Conservation (phyloP, 2,113 vertebrate genomes). For the Lagopus muta region DNA sequence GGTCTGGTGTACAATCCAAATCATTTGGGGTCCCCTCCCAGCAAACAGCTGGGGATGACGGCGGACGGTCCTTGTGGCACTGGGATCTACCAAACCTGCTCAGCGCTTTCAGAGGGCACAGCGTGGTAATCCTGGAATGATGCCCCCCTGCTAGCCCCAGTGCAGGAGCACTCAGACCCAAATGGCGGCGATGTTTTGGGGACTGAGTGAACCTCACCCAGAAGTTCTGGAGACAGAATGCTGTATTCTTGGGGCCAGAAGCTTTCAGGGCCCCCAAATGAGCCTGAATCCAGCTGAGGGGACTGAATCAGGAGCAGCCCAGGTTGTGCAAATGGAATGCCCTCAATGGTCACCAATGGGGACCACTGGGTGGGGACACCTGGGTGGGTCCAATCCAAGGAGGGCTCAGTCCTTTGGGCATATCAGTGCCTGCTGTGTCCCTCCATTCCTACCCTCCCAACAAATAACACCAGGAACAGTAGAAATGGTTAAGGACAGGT, state of each 20-base stretch:
- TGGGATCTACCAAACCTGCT: not conserved
- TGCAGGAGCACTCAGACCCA: not conserved
- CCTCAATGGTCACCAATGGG: rapidly evolving
- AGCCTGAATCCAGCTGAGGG: no score
- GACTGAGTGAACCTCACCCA: not conserved
- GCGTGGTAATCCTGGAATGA: not conserved
- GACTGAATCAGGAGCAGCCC: not conserved
- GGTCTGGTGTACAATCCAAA: not conserved
- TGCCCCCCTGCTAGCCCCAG: not conserved
- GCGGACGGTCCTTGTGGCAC: not conserved
- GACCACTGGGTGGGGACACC: not conserved
- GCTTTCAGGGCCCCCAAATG: not conserved
- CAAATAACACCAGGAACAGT: not conserved
- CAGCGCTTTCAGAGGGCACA: not conserved
- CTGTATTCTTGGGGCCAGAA: no score
- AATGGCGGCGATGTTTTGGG: not conserved
- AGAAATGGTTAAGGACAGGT: slow-evolving; percentile 35
- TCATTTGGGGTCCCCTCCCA: not conserved
- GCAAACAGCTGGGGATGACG: rapidly evolving
- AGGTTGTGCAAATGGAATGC: not conserved
- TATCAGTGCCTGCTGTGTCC: rapidly evolving
- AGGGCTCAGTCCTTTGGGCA: not conserved
- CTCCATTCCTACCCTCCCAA: not conserved
- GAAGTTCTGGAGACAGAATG: no score
- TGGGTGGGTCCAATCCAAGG: not conserved